Conservation (phyloP, 1,140 invertebrate genomes). For the Eupristina koningsbergeri region DNA sequence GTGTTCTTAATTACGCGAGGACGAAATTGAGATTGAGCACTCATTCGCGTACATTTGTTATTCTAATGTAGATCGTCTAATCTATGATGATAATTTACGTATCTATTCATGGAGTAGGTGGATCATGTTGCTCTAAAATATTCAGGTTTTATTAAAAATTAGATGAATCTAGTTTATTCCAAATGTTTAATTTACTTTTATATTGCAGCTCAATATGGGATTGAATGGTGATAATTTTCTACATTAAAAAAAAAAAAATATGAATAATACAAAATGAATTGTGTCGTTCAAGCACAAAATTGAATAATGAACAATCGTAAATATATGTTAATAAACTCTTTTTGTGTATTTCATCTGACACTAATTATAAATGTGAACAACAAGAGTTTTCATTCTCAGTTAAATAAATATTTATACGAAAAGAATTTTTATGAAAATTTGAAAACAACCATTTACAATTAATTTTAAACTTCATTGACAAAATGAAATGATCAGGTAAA, state of each 20-base stretch:
- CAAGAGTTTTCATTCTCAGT: neutral
- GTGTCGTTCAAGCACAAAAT: neutral
- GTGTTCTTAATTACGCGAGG: neutral
- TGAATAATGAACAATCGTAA: neutral
- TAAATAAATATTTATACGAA: neutral
- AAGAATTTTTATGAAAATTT: neutral
- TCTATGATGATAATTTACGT: neutral
- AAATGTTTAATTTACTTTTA: neutral
- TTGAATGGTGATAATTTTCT: neutral
- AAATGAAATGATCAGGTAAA: no score
- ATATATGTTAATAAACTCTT: conserved; percentile 2
- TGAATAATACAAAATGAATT: neutral
- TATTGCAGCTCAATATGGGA: neutral
- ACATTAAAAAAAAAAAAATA: neutral
- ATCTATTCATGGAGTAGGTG: neutral
- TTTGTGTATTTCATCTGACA: neutral
- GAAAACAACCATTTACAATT: neutral
- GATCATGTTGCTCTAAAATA: neutral
- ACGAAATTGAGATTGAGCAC: neutral
- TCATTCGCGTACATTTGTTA: neutral
- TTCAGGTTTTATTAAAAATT: neutral
- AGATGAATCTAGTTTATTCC: neutral
- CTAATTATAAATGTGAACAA: neutral
- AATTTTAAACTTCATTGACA: neutral
- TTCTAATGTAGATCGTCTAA: neutral